Conservation (phyloP, 1,140 invertebrate genomes). For the Eriosoma lanigerum region DNA sequence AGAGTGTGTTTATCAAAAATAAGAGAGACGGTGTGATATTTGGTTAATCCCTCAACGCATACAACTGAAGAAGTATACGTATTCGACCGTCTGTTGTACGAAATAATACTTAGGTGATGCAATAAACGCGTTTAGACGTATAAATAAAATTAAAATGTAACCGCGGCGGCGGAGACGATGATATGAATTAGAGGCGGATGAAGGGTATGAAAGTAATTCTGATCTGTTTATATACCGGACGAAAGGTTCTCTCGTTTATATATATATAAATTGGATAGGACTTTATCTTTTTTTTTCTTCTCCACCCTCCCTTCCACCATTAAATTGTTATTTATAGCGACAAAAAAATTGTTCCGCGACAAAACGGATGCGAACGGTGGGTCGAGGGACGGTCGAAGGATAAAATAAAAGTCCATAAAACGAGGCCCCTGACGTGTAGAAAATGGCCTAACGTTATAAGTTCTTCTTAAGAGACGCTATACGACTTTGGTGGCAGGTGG, state of each 20-base stretch:
- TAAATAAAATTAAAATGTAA: background rate
- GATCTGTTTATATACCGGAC: slow-evolving; percentile 32
- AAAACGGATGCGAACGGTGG: background rate
- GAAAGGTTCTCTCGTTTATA: too few relatives aligned
- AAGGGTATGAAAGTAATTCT: slow-evolving; percentile 1
- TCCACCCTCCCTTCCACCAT: background rate
- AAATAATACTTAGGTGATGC: background rate
- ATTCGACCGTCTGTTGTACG: too few relatives aligned
- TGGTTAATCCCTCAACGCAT: too few relatives aligned
- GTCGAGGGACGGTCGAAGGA: background rate
- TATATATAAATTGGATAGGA: background rate
- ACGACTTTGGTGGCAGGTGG: too few relatives aligned
- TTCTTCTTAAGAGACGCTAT: slow-evolving; percentile 33
- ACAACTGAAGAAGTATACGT: too few relatives aligned
- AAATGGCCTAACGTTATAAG: slow-evolving; percentile 38
- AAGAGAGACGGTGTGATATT: too few relatives aligned
- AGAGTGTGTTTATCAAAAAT: too few relatives aligned
- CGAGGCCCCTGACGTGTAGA: background rate
- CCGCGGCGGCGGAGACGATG: background rate
- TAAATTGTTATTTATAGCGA: slow-evolving; percentile 46
- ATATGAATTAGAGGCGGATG: background rate
- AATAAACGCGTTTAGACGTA: background rate
- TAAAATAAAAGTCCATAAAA: slow-evolving; percentile 43
- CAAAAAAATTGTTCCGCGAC: slow-evolving; percentile 17
- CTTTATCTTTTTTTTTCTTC: slow-evolving; percentile 2